phyloP scores from a whole-genome alignment of 1,140 invertebrate genomes.

The Eumaeus atala region DNA sequence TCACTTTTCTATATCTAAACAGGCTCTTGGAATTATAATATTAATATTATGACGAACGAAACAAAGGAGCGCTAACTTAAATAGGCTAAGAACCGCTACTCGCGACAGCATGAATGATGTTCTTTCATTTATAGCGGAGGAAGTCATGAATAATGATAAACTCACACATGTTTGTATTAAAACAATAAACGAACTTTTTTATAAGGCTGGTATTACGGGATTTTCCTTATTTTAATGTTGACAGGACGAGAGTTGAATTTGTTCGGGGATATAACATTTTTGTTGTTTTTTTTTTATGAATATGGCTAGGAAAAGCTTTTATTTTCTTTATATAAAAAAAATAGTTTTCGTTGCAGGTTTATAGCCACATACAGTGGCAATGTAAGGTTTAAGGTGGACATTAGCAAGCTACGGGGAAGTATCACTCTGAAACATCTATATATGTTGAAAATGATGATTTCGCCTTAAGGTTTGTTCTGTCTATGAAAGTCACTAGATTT shows the following conservation, averaged over 20 bases:
- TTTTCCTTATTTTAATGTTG: neutral
- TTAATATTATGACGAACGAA: constrained; percentile 4
- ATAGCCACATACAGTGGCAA: no score
- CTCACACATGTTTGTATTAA: constrained; percentile 9
- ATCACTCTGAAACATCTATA: no score
- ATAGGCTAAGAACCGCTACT: constrained; percentile 23
- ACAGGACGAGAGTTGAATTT: neutral
- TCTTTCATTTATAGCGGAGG: constrained; percentile 25
- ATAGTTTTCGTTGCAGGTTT: neutral
- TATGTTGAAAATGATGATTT: no score
- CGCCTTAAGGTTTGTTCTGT: no score
- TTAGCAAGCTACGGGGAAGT: no score
- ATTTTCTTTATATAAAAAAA: constrained; percentile 6
- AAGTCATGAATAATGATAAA: constrained; percentile 27
- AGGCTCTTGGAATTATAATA: constrained; percentile 1
- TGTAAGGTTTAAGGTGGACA: no score
- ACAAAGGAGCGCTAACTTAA: constrained; percentile 21
- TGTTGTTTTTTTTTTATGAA: constrained; percentile 13
- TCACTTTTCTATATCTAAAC: neutral
- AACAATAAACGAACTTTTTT: constrained; percentile 3
- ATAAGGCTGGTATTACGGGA: neutral
- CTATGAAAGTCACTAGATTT: no score
- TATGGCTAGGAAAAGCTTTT: constrained; percentile 6
- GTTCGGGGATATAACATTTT: constrained; percentile 2
- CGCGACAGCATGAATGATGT: constrained; percentile 26